Evolutionary conservation across 2,797 vertebrate species (phyloP).

Genomic region (Heliangelus exortis): DNA sequence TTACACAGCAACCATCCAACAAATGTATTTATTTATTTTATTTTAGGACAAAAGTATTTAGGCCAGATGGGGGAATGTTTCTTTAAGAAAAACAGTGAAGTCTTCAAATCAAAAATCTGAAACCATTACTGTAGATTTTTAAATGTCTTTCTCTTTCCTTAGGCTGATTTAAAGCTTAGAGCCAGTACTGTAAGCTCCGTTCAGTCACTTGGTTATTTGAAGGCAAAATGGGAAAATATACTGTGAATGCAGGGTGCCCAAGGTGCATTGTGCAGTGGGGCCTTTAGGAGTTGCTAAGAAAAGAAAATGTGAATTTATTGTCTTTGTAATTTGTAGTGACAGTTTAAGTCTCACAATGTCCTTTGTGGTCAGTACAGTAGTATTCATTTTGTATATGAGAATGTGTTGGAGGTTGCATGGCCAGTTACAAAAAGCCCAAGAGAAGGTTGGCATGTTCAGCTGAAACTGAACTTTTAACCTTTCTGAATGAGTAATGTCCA

Average conservation of each 20-base stretch:
- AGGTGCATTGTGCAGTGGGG: neutral
- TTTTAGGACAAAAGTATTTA: neutral
- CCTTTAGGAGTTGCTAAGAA: neutral
- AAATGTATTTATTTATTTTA: neutral
- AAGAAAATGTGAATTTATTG: neutral
- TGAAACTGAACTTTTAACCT: neutral
- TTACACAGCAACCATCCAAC: neutral
- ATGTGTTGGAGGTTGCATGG: neutral
- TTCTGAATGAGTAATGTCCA: neutral
- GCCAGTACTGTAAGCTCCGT: neutral
- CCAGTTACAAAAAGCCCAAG: neutral
- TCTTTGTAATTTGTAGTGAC: neutral
- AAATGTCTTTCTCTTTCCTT: neutral
- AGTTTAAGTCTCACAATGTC: neutral
- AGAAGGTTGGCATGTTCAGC: neutral
- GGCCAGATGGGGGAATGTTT: neutral
- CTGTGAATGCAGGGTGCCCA: neutral
- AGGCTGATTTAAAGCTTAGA: neutral
- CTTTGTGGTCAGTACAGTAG: neutral
- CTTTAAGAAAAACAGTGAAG: neutral
- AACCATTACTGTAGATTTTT: neutral
- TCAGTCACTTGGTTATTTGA: neutral
- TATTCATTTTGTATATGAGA: neutral
- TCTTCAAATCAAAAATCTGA: neutral
- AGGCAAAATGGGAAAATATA: neutral